Base-by-base conservation (phyloP, 2,797 vertebrate genomes). In the Poecilia picta region DNA sequence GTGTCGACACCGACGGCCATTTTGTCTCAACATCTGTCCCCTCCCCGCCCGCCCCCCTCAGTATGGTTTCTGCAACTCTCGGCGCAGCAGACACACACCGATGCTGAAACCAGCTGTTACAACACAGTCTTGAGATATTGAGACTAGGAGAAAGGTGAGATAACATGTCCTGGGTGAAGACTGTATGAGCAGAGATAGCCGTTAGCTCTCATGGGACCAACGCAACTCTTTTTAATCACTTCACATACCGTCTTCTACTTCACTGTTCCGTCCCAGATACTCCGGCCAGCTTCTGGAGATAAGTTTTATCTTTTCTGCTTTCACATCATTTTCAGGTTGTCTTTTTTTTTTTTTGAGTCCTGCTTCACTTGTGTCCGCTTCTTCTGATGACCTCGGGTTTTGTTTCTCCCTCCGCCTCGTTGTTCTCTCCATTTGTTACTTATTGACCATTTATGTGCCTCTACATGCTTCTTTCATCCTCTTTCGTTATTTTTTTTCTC, bases 91-190 rank as follows among this genome's bases (percentile, higher is more conserved):
- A 71, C 78, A 25, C 8, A 70, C 8, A 5, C 71, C 77, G 85
- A 86, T 85, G 82, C 76, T 85, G 85, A 89, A 75, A 72, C 85
- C 90, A 93, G 85, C 84, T 93, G 90, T 85, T 89, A 74, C 70
- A 1, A 18, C 41, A 47, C 36, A 20, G 31, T 78, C 84, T 83
- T 78, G 0, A 84, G 89, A 82, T 85, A 83, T 86, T 82, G 79
- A 81, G 83, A 84, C 28, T 41, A 74, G 76, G 76, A 73, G 33
- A 79, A n/a, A 72, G 81, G 49, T 59, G 68, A 39, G 33, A 70
- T 39, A 13, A 12, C 8, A 46, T 80, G 86, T 82, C 68, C 75
- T 75, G 18, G 46, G 53, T 2, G 66, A 83, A 57, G 76, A 75
- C 76, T 80, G 85, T 36, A 79, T 28, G 81, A 83, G 49, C 70